Base-by-base conservation (phyloP, 2,797 vertebrate genomes). In the Sarcoramphus papa region DNA sequence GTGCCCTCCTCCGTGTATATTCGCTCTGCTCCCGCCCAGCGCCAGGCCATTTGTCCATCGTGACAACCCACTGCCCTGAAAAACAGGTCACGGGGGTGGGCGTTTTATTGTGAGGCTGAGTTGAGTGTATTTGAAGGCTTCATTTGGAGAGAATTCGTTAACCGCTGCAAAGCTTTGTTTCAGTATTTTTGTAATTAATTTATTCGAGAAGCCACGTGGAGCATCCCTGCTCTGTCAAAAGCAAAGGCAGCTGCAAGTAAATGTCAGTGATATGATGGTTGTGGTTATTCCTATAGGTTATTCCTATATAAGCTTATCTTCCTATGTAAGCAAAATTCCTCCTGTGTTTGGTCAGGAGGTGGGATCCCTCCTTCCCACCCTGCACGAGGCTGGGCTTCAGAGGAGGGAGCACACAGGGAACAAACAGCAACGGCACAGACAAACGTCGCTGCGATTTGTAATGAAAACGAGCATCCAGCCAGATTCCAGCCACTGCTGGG, bases 11-110 rank as follows among this genome's bases (percentile, higher is more conserved):
- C 30, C 18, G 4, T 15, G 28, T 28, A 2, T 5, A 2, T 40
- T 79, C n/a, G 8, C 25, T 62, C 30, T 72, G 41, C 47, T 60
- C 35, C 15, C 10, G 45, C 51, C 56, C 35, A 14, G 22, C 14
- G 2, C 40, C 10, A 14, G 40, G 40, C 25, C 21, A 23, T 37
- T 60, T 21, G 54, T 35, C 60, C 18, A 7, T 41, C 1, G 1
- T 24, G 33, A 48, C 48, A 62, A 33, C 35, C 30, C n/a, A 4
- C 8, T 84, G 5, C 57, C 22, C 28, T 0, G 0, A 60, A 31
- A 83, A 86, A 13, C 31, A 43, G 19, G 31, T 20, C 22, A 8
- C 1, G 4, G 48, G 20, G 7, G 8, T 64, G 67, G 12, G 19
- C 12, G 3, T 41, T 21, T 27, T 1, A 14, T 28, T 21, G 41